These are phyloP conservation scores for Antheraea assamensis DNA, from an alignment of 2,888 invertebrate species.

Conservation along the genomic window DNA sequence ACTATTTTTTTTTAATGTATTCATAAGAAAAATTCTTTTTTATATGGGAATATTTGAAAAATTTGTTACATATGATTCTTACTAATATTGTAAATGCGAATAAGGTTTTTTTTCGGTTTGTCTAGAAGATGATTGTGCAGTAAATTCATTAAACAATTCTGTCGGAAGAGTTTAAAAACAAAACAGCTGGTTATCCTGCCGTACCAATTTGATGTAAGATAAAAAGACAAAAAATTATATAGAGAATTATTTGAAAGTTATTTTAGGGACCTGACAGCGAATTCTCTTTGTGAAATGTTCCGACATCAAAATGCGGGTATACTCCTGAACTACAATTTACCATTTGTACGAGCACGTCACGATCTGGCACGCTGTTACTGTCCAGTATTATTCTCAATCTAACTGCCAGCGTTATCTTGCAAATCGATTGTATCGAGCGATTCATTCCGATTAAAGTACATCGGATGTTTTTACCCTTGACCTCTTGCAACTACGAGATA, in stretches of 20 bases:
- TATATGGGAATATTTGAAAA: too few species aligned
- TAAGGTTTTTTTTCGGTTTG: not conserved
- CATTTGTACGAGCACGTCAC: constrained; percentile 37
- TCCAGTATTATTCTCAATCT: constrained; percentile 38
- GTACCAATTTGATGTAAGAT: not conserved
- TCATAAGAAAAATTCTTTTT: too few species aligned
- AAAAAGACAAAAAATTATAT: not conserved
- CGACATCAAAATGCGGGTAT: constrained; percentile 4
- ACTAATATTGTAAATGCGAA: too few species aligned
- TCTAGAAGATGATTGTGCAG: not conserved
- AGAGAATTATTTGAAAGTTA: constrained; percentile 10
- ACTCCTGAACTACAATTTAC: constrained; percentile 30
- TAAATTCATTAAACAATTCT: not conserved
- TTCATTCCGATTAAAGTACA: constrained; percentile 51
- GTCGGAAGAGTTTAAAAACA: not conserved
- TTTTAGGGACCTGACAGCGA: not conserved
- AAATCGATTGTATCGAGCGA: constrained; percentile 55
- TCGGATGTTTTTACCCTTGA: constrained; percentile 61
- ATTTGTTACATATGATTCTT: too few species aligned
- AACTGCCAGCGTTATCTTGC: constrained; percentile 45
- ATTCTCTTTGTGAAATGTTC: constrained; percentile 9
- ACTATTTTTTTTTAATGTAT: too few species aligned
- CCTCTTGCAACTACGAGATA: constrained; percentile 32
- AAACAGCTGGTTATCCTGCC: not conserved
- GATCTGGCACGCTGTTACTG: constrained; percentile 37